Evolutionary conservation across 2,888 invertebrate genomes (phyloP).

Genomic region (Dicyrtoma fusca): DNA sequence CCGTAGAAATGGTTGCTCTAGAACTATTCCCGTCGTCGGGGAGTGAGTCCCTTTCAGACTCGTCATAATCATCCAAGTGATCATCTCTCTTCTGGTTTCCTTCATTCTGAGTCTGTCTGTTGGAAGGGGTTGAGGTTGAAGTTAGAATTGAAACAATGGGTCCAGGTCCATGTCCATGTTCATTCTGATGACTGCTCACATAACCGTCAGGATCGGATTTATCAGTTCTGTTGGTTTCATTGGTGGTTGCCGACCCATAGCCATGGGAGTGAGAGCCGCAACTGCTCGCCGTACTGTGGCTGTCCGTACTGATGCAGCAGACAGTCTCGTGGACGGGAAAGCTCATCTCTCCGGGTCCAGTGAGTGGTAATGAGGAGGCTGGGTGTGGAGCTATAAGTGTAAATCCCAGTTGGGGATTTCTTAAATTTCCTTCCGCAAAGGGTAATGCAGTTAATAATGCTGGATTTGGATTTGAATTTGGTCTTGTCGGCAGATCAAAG

Average conservation of each 20-base stretch:
- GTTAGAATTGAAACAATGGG: too few species aligned
- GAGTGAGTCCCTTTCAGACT: not conserved
- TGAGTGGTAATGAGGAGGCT: slow-evolving; percentile 11
- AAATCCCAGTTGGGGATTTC: slow-evolving; percentile 3
- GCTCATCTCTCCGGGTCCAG: not conserved
- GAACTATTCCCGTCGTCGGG: slow-evolving; percentile 15
- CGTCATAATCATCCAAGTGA: not conserved
- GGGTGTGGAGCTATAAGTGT: slow-evolving; percentile 34
- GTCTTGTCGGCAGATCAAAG: slow-evolving; percentile 50
- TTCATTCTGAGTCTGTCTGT: not conserved
- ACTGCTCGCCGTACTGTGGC: not conserved
- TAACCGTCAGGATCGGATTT: too few species aligned
- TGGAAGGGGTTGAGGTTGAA: too few species aligned
- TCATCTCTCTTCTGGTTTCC: not conserved
- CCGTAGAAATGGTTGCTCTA: not conserved
- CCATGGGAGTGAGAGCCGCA: slow-evolving; percentile 20
- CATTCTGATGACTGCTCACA: not conserved
- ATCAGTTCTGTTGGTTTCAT: too few species aligned
- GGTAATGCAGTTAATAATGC: slow-evolving; percentile 40
- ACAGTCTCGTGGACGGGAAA: slow-evolving; percentile 5
- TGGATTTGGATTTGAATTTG: slow-evolving; percentile 41
- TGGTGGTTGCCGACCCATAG: slow-evolving; percentile 16
- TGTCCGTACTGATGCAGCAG: not conserved
- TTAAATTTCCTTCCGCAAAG: slow-evolving; percentile 19
- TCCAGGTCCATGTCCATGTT: too few species aligned